Percentiles rank a stretch among this genome's conserved stretches.
Conservation (phyloP, 2,797 vertebrate genomes). For the Lagodon rhomboides region DNA sequence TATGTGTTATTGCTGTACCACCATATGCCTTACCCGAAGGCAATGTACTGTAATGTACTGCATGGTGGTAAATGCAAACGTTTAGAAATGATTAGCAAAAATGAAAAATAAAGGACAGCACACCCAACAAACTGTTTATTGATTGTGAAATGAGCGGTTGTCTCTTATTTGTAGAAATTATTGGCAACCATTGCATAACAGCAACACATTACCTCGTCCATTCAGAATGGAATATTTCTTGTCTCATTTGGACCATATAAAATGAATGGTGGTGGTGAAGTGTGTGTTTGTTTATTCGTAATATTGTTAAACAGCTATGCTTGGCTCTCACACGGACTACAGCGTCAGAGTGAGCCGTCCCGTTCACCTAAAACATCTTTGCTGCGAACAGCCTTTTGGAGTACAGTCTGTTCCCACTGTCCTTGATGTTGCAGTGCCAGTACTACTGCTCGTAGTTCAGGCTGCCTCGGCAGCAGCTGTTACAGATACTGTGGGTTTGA, state of each 20-base stretch:
- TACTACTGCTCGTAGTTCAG: background rate
- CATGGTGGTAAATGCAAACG: background rate
- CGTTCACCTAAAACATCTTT: background rate
- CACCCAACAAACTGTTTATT: no score
- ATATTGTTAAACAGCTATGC: background rate
- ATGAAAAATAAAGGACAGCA: no score
- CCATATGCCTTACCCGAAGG: background rate
- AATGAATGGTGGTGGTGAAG: background rate
- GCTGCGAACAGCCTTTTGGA: background rate
- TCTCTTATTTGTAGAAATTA: no score
- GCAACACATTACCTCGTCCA: background rate
- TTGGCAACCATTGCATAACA: background rate
- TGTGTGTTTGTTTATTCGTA: background rate
- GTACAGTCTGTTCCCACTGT: slow-evolving; percentile 46
- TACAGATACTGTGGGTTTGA: background rate
- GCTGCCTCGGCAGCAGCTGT: background rate
- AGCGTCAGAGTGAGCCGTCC: slow-evolving; percentile 33
- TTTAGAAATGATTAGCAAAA: background rate
- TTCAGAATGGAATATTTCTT: background rate
- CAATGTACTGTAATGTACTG: background rate
- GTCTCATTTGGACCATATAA: background rate
- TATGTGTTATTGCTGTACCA: background rate
- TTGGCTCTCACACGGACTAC: background rate
- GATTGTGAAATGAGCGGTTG: no score
- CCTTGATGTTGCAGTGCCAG: background rate